Percentiles rank a stretch among this genome's conserved stretches.
These are phyloP conservation scores for Drosophila kikkawai DNA, from an alignment of 1,140 invertebrate genomes.

Conservation along the genomic window DNA sequence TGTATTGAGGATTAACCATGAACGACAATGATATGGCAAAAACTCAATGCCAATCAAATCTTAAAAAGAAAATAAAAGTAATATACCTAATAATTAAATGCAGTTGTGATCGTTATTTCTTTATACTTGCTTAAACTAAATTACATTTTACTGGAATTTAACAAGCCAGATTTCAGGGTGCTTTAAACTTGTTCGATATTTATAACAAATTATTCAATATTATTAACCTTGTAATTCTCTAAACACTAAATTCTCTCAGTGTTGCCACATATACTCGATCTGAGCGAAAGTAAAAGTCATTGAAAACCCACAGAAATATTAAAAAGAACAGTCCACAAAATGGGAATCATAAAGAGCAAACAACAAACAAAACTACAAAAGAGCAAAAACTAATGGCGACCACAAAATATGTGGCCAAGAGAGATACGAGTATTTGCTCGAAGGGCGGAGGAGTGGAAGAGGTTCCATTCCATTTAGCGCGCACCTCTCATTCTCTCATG, in stretches of 20 bases:
- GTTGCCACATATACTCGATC: constrained; percentile 10
- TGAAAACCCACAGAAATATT: constrained; percentile 21
- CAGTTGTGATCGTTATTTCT: no score
- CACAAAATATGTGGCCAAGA: constrained; percentile 18
- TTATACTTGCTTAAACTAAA: not conserved
- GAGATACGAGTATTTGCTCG: constrained; percentile 1
- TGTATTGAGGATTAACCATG: constrained; percentile 21
- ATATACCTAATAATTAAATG: not conserved
- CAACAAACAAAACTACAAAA: constrained; percentile 38
- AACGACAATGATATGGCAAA: constrained; percentile 16
- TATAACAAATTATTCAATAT: no score
- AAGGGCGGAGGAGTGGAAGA: not conserved
- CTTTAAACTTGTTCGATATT: not conserved
- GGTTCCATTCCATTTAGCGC: constrained; percentile 24
- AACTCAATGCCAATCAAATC: constrained; percentile 22
- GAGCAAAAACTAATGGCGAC: constrained; percentile 36
- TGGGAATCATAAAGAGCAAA: constrained; percentile 27
- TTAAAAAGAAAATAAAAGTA: not conserved
- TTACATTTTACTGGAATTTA: no score
- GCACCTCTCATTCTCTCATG: constrained; percentile 17
- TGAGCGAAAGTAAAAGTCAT: constrained; percentile 54
- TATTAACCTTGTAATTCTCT: no score
- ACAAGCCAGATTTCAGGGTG: no score
- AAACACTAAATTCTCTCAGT: constrained; percentile 37
- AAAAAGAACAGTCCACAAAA: constrained; percentile 23